These are phyloP conservation scores for Brevimyrus niger DNA, from an alignment of 2,113 vertebrate genomes.

Conservation along the genomic window DNA sequence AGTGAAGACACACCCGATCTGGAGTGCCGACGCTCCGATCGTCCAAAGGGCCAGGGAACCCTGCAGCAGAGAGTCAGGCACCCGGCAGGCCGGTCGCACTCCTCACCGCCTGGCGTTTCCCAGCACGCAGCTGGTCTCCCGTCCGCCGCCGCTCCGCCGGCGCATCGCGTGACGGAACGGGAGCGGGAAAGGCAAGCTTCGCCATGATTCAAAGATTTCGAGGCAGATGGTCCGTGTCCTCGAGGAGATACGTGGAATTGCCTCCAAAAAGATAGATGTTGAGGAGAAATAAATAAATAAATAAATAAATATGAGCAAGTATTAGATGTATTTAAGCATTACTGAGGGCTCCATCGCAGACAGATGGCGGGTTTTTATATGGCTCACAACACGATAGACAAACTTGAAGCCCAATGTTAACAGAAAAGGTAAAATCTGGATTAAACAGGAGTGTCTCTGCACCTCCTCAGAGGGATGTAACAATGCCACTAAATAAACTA, in stretches of 20 bases:
- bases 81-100: neutral
- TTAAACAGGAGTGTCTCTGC: neutral
- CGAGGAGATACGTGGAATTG: constrained; percentile 34
- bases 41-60: neutral
- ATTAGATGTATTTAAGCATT: constrained; percentile 51
- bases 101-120: neutral
- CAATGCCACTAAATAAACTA: neutral
- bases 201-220: constrained; percentile 31
- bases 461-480: neutral
- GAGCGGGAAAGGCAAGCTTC: neutral
- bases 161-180: neutral
- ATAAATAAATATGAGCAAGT: constrained; percentile 36
- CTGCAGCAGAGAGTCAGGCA: neutral
- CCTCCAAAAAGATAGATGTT: constrained; percentile 43
- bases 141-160: neutral
- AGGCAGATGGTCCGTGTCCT: constrained; percentile 51
- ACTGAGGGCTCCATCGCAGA: constrained; percentile 43
- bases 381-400: constrained; percentile 36
- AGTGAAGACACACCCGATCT: neutral
- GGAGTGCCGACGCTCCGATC: no score
- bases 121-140: neutral
- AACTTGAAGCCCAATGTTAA: constrained; percentile 6
- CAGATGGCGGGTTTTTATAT: constrained; percentile 48
- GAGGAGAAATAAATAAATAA: neutral
- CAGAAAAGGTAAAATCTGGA: neutral